These are phyloP conservation scores for Lonchura striata DNA, from an alignment of 2,113 vertebrate genomes.

Conservation along the genomic window DNA sequence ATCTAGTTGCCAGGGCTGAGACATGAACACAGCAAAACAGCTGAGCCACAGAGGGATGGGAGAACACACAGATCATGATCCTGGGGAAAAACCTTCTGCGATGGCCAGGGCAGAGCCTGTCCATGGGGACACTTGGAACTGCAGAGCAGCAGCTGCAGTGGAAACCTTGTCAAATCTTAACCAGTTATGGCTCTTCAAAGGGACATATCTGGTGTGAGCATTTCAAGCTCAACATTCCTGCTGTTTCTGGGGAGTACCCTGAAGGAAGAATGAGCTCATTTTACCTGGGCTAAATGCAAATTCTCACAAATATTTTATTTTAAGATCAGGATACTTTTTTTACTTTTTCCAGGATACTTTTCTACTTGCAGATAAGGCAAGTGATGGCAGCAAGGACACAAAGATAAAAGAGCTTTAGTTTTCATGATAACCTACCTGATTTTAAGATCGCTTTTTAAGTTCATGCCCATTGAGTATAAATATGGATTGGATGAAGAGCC, in stretches of 20 bases:
- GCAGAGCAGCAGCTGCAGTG: background rate
- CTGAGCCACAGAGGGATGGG: background rate
- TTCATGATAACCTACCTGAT: background rate
- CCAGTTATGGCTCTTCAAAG: background rate
- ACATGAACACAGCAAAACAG: background rate
- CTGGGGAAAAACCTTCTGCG: background rate
- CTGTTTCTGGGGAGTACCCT: background rate
- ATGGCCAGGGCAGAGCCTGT: background rate
- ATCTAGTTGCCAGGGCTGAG: background rate
- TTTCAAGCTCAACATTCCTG: background rate
- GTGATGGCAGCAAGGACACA: background rate
- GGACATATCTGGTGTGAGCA: background rate
- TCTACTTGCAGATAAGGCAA: background rate
- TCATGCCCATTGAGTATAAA: background rate
- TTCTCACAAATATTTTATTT: background rate
- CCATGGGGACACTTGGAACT: background rate
- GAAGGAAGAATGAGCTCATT: background rate
- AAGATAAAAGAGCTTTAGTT: background rate
- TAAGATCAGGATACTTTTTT: background rate
- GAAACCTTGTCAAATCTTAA: background rate
- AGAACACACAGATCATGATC: background rate
- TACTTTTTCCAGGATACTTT: background rate
- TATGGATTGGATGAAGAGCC: background rate
- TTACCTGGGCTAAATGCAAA: background rate
- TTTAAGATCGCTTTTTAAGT: background rate